Base-by-base conservation (phyloP, 2,113 vertebrate species). In the Scartelaos histophorus region DNA sequence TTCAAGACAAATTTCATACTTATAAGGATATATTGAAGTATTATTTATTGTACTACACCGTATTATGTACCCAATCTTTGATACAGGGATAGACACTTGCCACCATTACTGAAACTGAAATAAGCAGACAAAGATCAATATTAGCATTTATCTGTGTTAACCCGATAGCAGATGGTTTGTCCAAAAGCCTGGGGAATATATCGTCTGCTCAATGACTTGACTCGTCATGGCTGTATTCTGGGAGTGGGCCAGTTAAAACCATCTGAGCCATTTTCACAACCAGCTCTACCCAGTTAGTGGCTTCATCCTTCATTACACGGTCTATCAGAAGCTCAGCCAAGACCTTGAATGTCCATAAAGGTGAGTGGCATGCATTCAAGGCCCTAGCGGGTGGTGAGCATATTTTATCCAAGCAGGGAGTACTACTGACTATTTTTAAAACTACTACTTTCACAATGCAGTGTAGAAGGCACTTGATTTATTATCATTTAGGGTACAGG, bases 311-410 rank as follows among this genome's bases (percentile, higher is more conserved):
- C 57, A 78, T 47, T 73, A 66, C 66, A 67, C 38, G 53, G 65
- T 75, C 68, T 47, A 69, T 81, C 71, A 74, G 80, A 77, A 76
- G 74, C 74, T 62, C 24, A 69, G 73, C 82, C 81, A 82, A 76
- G 78, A 78, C 82, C 70, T 76, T 87, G 78, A 82, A 75, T 79
- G 74, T 67, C 70, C 74, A 49, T 61, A 58, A 66, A 83, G 79
- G 86, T 84, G 79, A 79, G 21, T 49, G 43, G 74, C 35, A 76
- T 73, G 73, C 71, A 70, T 73, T 84, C 67, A 24, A 70, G 79
- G 60, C 45, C 17, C 1, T 62, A 76, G 75, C 82, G 78, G 75
- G 65, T 78, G 82, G 77, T n/a, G 47, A 66, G 74, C 78, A 78
- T 60, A 79, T 74, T 60, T 49, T 76, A 66, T 75, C 69, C 70